A percentile compares a stretch with the other conserved stretches of the same genome.
These are phyloP conservation scores for Tipula lateralis DNA, from an alignment of 2,888 invertebrate species.

Conservation along the genomic window DNA sequence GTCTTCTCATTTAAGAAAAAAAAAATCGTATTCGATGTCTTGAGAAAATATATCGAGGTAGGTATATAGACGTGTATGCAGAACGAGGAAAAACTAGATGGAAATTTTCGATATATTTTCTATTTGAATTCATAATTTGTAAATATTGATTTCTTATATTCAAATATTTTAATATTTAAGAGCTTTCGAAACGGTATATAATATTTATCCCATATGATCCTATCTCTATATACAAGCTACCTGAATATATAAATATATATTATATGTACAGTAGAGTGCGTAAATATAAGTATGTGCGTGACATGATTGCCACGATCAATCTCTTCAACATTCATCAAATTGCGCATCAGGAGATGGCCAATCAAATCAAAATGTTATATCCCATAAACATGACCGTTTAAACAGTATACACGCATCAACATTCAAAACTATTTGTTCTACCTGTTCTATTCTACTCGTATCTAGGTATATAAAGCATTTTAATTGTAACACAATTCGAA, in stretches of 20 bases:
- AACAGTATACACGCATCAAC: not conserved
- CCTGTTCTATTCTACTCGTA: not conserved
- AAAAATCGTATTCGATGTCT: not conserved
- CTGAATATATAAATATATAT: not conserved
- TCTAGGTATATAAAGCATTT: not conserved
- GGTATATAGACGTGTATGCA: not conserved
- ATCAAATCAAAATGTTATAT: not conserved
- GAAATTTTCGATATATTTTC: not conserved
- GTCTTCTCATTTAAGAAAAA: not conserved
- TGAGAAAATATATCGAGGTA: constrained; percentile 3
- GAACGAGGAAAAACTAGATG: not conserved
- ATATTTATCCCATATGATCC: not conserved
- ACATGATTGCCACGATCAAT: not conserved
- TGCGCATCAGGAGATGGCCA: not conserved
- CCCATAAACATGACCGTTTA: not conserved
- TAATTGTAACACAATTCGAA: not conserved
- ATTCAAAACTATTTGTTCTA: not conserved
- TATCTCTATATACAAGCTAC: not conserved
- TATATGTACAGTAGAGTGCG: not conserved
- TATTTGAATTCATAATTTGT: constrained; percentile 12
- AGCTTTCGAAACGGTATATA: not conserved
- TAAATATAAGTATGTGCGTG: not conserved
- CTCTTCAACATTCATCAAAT: not conserved
- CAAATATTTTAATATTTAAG: not conserved
- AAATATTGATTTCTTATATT: not conserved